Conservation (phyloP, 2,113 vertebrate genomes). For the Seriola dumerili region DNA sequence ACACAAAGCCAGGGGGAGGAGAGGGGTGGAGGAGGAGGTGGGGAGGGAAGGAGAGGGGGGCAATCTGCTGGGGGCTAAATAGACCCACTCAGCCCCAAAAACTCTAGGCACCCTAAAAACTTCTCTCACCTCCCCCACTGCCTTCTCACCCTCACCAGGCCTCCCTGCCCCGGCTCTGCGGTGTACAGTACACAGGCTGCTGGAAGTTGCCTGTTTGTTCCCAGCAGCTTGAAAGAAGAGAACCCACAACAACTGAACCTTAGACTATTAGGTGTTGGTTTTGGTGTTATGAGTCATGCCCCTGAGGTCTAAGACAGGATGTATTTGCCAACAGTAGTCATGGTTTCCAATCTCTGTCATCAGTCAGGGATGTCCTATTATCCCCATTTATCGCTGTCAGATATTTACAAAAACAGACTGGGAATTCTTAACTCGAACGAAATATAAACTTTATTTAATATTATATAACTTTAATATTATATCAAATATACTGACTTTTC, state of each 20-base stretch:
- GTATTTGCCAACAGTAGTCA: slow-evolving; percentile 52
- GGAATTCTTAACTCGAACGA: neutral
- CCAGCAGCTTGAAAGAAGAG: slow-evolving; percentile 34
- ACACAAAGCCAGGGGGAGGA: slow-evolving; percentile 84
- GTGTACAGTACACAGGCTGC: slow-evolving; percentile 59
- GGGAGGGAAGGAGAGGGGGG: slow-evolving; percentile 54
- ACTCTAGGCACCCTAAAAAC: slow-evolving; percentile 77
- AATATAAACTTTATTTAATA: no score
- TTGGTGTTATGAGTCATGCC: slow-evolving; percentile 65
- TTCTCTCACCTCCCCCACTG: slow-evolving; percentile 29
- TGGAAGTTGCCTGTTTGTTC: slow-evolving; percentile 22
- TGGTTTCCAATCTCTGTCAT: slow-evolving; percentile 60
- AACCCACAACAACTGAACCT: slow-evolving; percentile 23
- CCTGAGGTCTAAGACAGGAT: slow-evolving; percentile 59
- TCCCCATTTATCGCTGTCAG: slow-evolving; percentile 33
- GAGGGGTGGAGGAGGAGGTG: slow-evolving; percentile 55
- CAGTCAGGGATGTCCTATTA: slow-evolving; percentile 44
- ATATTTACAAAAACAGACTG: neutral
- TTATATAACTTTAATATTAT: no score
- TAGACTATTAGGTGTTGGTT: slow-evolving; percentile 59
- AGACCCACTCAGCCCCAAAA: slow-evolving; percentile 82
- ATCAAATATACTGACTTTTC: neutral
- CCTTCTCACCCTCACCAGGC: slow-evolving; percentile 50
- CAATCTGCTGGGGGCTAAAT: slow-evolving; percentile 82
- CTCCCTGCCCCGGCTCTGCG: slow-evolving; percentile 18